Evolutionary conservation across 2,113 vertebrate genomes (phyloP), one percentile per base, ranked within the genome.

Genomic region (Psittacus erithacus): DNA sequence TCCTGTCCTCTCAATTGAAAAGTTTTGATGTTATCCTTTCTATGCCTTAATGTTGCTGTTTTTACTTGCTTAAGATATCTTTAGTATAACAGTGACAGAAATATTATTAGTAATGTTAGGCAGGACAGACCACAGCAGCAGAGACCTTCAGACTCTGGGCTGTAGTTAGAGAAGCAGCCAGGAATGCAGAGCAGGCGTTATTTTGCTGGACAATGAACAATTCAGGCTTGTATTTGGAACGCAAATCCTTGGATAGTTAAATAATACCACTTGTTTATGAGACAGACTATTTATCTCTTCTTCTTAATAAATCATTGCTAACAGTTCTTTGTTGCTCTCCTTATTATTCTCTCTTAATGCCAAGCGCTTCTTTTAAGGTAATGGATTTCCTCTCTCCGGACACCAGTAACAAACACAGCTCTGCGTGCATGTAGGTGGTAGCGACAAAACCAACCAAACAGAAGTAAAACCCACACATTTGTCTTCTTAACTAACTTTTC

Each of bases 191-290:
- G 31, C 78, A 88, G 73, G 46, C 27, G 0, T 83, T 95, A 86
- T 80, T 81, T 74, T 75, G 57, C 75, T 60, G 63, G 90, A 91
- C 81, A 94, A 93, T 47, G 78, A 91, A 93, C 75, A 86, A 94
- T 96, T 90, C 88, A 76, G 93, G 69, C 39, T 93, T 96, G 86
- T 91, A 92, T 94, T 94, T 76, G 85, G 90, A 95, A 96, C 69
- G 81, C 70, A 89, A 20, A 82, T 74, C 94, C 63, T 81, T 44
- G 78, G 68, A 69, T 24, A 91, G 60, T 67, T 90, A 92, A 96
- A 94, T 81, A 94, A 93, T 88, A 92, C 70, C 59, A 55, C 86
- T 97, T 92, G 81, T 95, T 95, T 96, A 67, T 13, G 10, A 92
- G 71, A 73, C 75, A 96, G 92, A 92, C 77, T 91, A 82, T 92